A percentile compares a stretch with the other conserved stretches of the same genome.
These are phyloP conservation scores for Drosophila suboccidentalis DNA, from an alignment of 2,888 invertebrate species.

Conservation along the genomic window DNA sequence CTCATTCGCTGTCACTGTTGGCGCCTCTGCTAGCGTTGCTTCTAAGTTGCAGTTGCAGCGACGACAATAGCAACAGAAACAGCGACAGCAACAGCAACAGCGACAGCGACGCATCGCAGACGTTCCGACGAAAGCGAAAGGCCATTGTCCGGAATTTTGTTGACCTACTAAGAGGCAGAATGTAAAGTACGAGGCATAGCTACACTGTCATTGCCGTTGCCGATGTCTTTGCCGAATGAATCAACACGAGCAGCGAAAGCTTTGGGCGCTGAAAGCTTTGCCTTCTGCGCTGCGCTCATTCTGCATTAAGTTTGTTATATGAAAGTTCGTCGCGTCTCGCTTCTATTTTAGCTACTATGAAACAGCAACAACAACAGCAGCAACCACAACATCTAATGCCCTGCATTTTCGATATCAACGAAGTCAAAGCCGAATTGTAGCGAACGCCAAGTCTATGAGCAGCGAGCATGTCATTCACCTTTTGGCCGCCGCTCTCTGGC, in stretches of 20 bases:
- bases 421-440: constrained; percentile 55
- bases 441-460: constrained; percentile 45
- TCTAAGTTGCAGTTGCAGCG: constrained; percentile 58
- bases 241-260: constrained; percentile 51
- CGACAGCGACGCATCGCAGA: constrained; percentile 68
- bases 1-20: constrained; percentile 52
- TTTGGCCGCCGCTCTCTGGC: constrained; percentile 56
- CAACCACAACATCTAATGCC: constrained; percentile 50
- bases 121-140: constrained; percentile 85
- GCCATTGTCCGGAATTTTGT: constrained; percentile 86
- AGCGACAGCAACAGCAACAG: constrained; percentile 12
- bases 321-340: constrained; percentile 56
- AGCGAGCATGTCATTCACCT: constrained; percentile 74
- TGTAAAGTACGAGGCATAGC: constrained; percentile 74
- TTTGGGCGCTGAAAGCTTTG: constrained; percentile 47
- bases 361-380: constrained; percentile 28
- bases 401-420: constrained; percentile 63
- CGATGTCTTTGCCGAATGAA: constrained; percentile 61
- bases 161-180: constrained; percentile 85
- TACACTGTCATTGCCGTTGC: constrained; percentile 85
- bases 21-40: constrained; percentile 52
- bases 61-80: constrained; percentile 18
- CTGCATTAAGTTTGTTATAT: constrained; percentile 43
- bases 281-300: constrained; percentile 28
- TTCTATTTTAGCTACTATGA: constrained; percentile 47